Conservation (phyloP, 1,140 invertebrate species). For the Apis dorsata region DNA sequence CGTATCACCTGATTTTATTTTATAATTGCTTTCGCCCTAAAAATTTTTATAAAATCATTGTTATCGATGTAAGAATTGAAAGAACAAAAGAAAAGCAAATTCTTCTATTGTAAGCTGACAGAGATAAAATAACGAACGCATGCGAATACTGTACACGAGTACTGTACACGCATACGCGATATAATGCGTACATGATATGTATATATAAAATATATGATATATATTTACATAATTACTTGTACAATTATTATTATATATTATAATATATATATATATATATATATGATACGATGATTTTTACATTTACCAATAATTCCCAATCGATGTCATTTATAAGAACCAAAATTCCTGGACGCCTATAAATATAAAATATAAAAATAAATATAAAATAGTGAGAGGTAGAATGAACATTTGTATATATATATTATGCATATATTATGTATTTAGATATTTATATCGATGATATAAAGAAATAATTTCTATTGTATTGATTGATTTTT, state of each 20-base stretch:
- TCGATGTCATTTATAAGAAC: conserved; percentile 95
- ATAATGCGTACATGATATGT: too few species aligned
- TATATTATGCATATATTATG: neutral
- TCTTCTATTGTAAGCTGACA: neutral
- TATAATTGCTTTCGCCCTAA: conserved; percentile 84
- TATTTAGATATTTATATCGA: neutral
- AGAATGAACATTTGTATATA: neutral
- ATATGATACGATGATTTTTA: neutral
- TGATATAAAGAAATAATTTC: neutral
- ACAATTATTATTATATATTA: too few species aligned
- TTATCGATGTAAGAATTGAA: too few species aligned
- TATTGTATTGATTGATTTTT: too few species aligned
- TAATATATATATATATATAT: too few species aligned
- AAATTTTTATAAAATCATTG: conserved; percentile 46
- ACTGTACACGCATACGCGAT: too few species aligned
- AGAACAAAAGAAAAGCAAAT: too few species aligned
- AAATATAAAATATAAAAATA: conserved; percentile 68
- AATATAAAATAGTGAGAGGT: neutral
- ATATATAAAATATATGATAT: too few species aligned
- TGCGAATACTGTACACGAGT: too few species aligned
- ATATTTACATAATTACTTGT: too few species aligned
- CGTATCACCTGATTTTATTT: conserved; percentile 82
- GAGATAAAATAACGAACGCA: neutral
- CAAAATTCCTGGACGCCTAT: conserved; percentile 93
- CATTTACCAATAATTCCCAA: conserved; percentile 92